Evolutionary conservation across 2,888 invertebrate species (phyloP), one percentile per base, ranked within the genome.

Genomic region (Orchestes rusci): DNA sequence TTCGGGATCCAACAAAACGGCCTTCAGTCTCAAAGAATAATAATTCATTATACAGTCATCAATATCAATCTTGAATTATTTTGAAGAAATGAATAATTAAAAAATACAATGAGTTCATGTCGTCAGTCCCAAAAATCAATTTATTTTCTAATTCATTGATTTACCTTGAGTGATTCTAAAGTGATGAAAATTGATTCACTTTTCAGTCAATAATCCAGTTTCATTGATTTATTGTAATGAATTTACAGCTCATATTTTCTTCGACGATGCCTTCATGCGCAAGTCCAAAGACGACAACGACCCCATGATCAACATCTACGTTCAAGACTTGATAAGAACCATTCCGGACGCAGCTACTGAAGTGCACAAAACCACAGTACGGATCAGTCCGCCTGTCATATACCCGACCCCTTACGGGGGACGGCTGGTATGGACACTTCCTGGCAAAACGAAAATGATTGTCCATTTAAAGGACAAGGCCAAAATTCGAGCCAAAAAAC

Each of bases 381-480:
- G 70, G 47, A 67, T 83, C 7, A 70, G 77, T 47, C 77, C 84
- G 2, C 88, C 89, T 0, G 73, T 77, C 54, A 86, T 86, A 61
- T 80, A 77, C 54, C 81, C 83, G 1, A 87, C 89, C 0, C 90
- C 91, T 0, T 92, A 91, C 52, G 92, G 92, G 0, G 93, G 93
- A 0, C 76, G 85, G 16, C 67, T 94, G 29, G 79, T 82, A 1
- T 91, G 90, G 86, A 80, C 74, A 0, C 66, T 94, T 42, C 92
- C 92, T 0, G 91, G 91, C 0, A 82, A 84, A 57, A 90, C 87
- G 16, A 82, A 82, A 64, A 71, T 94, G 69, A 79, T 86, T 52
- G 87, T 84, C 5, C 93, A 94, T 65, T 70, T 94, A 45, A 94
- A 94, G 64, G 91, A 94, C 66, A 90, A 89, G 61, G 76, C 79